Conservation (phyloP, 2,113 vertebrate genomes). For the Athene cunicularia region DNA sequence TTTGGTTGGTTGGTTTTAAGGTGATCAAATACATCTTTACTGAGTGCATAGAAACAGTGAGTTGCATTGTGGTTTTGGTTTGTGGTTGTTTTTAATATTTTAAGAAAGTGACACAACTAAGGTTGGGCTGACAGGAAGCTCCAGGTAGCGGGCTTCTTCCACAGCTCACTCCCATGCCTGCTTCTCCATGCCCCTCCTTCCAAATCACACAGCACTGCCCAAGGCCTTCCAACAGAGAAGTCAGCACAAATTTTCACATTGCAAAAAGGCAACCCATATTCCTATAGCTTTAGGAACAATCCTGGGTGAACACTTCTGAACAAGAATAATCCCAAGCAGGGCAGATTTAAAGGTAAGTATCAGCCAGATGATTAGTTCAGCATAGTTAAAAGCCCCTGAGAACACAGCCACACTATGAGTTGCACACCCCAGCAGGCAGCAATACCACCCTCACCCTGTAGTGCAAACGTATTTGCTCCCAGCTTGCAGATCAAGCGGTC, state of each 20-base stretch:
- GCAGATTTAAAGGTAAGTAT: neutral
- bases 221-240: neutral
- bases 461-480: rapidly evolving
- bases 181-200: neutral
- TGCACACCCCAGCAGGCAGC: neutral
- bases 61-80: neutral
- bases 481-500: neutral
- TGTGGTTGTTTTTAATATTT: neutral
- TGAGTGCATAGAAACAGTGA: rapidly evolving
- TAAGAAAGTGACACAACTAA: neutral
- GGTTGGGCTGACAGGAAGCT: neutral
- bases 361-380: neutral
- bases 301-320: rapidly evolving
- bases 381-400: neutral
- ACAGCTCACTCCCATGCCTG: neutral
- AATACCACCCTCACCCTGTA: neutral
- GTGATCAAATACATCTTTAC: neutral
- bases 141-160: neutral
- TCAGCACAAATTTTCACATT: neutral
- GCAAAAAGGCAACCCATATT: neutral
- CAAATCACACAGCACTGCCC: rapidly evolving
- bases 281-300: neutral
- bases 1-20: neutral
- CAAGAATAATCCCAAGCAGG: neutral
- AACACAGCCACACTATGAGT: neutral